Percentiles rank a stretch among this genome's conserved stretches.
These are phyloP conservation scores for Serilophus lunatus DNA, from an alignment of 2,113 vertebrate species.

Conservation along the genomic window DNA sequence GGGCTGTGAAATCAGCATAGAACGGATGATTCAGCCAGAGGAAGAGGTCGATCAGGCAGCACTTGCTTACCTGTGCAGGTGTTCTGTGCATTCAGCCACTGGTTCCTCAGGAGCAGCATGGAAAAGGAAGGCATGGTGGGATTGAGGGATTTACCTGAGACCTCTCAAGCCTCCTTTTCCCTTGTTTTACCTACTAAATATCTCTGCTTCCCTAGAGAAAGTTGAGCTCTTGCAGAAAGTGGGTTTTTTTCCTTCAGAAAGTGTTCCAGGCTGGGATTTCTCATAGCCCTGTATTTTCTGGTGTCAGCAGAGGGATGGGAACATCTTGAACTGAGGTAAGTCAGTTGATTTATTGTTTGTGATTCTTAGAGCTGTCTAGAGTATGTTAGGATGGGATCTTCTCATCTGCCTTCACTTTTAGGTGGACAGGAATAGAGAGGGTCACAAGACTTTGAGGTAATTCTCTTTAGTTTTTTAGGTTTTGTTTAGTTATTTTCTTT, in stretches of 20 bases:
- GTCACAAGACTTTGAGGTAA: neutral
- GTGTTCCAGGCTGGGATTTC: neutral
- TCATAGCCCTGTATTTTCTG: neutral
- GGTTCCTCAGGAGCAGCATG: neutral
- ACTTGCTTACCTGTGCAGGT: neutral
- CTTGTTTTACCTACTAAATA: neutral
- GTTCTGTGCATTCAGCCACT: neutral
- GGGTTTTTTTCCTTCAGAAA: neutral
- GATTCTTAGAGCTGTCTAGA: neutral
- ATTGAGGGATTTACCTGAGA: neutral
- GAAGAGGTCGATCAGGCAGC: neutral
- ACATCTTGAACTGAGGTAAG: neutral
- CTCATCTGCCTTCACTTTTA: neutral
- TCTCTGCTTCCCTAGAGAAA: neutral
- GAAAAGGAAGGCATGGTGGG: neutral
- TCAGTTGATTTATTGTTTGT: neutral
- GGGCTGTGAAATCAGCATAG: neutral
- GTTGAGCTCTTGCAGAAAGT: neutral
- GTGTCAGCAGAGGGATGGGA: neutral
- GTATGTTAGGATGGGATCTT: neutral
- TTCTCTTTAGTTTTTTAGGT: neutral
- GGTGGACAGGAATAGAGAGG: neutral
- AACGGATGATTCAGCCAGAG: neutral
- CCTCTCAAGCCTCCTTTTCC: neutral
- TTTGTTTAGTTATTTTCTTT: neutral